Evolutionary conservation across 2,797 vertebrate species (phyloP).

Genomic region (Mycteria americana): DNA sequence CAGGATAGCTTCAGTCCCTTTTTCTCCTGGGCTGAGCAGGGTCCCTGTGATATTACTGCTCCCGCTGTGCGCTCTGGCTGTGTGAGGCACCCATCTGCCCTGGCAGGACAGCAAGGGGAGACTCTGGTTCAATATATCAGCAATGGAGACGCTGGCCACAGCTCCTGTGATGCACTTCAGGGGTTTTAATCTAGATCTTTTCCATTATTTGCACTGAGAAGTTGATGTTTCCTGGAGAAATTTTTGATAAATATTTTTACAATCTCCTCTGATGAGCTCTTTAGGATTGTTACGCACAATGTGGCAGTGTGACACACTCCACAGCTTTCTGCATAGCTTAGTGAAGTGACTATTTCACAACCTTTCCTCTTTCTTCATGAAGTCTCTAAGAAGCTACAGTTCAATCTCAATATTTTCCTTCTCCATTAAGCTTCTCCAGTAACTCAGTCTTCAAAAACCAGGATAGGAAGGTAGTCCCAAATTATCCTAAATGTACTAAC

Average conservation of each 20-base stretch:
- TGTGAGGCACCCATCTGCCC: neutral
- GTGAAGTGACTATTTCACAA: neutral
- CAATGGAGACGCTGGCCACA: neutral
- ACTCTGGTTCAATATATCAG: neutral
- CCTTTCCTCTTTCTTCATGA: neutral
- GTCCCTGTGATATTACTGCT: neutral
- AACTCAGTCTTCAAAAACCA: neutral
- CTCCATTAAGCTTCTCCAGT: neutral
- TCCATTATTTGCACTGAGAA: neutral
- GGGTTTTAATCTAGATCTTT: neutral
- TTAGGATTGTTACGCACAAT: neutral
- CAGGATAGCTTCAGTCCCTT: neutral
- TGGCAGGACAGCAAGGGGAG: neutral
- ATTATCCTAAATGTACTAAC: neutral
- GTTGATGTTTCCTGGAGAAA: neutral
- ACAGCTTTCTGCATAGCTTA: neutral
- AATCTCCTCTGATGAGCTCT: neutral
- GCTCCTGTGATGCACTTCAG: neutral
- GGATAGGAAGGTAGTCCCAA: neutral
- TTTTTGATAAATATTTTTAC: neutral
- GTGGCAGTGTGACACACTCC: neutral
- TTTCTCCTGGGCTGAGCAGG: neutral
- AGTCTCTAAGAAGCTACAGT: neutral
- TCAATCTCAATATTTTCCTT: neutral
- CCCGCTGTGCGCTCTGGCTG: rapidly evolving